Evolutionary conservation across 2,113 vertebrate species (phyloP).

Genomic region (Bothrops jararaca): DNA sequence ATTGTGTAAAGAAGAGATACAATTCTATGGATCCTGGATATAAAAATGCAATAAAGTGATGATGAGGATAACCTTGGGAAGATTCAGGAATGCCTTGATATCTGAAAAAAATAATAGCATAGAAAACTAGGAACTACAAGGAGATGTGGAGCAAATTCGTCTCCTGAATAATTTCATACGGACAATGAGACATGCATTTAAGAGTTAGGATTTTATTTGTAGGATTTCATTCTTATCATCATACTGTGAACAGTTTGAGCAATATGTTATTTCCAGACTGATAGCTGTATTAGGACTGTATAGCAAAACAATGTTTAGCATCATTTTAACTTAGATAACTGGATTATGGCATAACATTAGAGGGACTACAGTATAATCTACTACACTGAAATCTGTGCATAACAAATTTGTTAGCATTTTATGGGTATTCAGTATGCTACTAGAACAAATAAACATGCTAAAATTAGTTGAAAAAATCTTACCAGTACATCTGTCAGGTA

Average conservation of each 20-base stretch:
- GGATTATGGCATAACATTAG: not conserved
- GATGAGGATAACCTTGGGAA: not conserved
- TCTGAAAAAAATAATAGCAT: not conserved
- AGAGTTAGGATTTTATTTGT: not conserved
- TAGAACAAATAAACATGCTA: slow-evolving; percentile 4
- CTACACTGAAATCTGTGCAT: not conserved
- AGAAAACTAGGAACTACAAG: not conserved
- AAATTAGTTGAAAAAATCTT: slow-evolving; percentile 55
- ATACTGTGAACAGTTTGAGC: not conserved
- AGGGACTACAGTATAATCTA: not conserved
- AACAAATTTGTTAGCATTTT: not conserved
- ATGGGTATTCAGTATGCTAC: not conserved
- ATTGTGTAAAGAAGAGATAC: not conserved
- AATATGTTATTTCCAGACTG: not conserved
- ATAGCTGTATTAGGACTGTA: not conserved
- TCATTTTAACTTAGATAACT: not conserved
- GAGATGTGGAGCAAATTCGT: not conserved
- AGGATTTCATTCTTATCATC: slow-evolving; percentile 13
- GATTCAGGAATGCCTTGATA: not conserved
- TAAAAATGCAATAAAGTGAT: not conserved
- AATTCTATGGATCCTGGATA: not conserved
- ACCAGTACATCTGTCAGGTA: slow-evolving; percentile 97
- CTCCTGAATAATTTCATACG: not conserved
- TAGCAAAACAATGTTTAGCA: not conserved
- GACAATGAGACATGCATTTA: not conserved